A percentile compares a stretch with the other conserved stretches of the same genome.
phyloP scores from a whole-genome alignment of 2,888 invertebrate species.

The Clanis bilineata region DNA sequence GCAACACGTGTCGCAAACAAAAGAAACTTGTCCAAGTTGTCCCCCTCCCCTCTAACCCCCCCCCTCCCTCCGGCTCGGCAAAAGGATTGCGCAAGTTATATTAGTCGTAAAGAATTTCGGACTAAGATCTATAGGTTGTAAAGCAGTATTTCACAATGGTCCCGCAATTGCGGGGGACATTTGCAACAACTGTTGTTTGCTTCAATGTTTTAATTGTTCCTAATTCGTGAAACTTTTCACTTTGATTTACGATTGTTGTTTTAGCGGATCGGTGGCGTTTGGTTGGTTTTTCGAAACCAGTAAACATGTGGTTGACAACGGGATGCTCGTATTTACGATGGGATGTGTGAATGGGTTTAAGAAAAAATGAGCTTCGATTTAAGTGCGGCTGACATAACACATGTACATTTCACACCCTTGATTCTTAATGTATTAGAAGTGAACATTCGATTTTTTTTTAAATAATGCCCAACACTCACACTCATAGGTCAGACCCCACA shows the following conservation, averaged over 20 bases:
- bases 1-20: slow-evolving; percentile 80
- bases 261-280: slow-evolving; percentile 54
- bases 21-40: slow-evolving; percentile 68
- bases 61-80: slow-evolving; percentile 52
- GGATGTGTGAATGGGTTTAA: slow-evolving; percentile 13
- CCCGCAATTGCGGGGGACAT: slow-evolving; percentile 78
- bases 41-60: slow-evolving; percentile 41
- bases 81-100: slow-evolving; percentile 81
- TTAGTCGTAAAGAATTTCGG: slow-evolving; percentile 79
- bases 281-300: slow-evolving; percentile 42
- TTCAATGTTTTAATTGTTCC: slow-evolving; percentile 79
- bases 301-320: slow-evolving; percentile 43
- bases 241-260: slow-evolving; percentile 75
- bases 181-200: slow-evolving; percentile 80
- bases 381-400: neutral
- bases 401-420: neutral
- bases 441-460: too few species aligned
- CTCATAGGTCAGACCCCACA: too few species aligned
- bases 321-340: slow-evolving; percentile 7
- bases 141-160: slow-evolving; percentile 76
- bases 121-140: slow-evolving; percentile 79
- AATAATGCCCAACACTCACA: too few species aligned
- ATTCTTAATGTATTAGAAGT: neutral
- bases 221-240: slow-evolving; percentile 77
- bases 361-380: neutral